Evolutionary conservation across 2,797 vertebrate species (phyloP).

Genomic region (Florisuga fusca): DNA sequence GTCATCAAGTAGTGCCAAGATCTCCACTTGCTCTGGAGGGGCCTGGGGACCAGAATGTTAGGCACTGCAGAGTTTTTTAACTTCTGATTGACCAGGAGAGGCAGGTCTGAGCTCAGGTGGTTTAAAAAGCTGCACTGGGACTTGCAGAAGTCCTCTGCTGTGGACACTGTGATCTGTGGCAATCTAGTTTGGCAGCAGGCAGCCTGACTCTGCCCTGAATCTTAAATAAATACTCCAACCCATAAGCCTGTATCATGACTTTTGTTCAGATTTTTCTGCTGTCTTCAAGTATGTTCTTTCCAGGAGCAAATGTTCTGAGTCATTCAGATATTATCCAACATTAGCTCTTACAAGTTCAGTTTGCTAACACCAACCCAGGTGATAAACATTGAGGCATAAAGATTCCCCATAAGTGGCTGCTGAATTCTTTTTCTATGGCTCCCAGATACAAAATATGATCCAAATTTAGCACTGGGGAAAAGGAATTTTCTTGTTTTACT

Average conservation of each 20-base stretch:
- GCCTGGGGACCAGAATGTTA: not conserved
- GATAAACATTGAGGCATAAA: not conserved
- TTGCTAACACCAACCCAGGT: not conserved
- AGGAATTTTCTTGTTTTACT: not conserved
- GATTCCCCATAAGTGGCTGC: not conserved
- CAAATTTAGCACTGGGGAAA: not conserved
- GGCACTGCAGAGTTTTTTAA: rapidly evolving
- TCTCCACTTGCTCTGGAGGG: not conserved
- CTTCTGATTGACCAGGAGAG: not conserved
- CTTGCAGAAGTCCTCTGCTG: not conserved
- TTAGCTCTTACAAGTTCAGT: not conserved
- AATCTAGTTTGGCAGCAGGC: not conserved
- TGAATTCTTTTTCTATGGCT: not conserved
- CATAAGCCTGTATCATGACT: not conserved
- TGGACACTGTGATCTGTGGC: not conserved
- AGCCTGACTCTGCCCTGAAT: not conserved
- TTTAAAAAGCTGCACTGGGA: not conserved
- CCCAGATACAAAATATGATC: not conserved
- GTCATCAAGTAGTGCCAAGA: not conserved
- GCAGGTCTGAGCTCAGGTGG: not conserved
- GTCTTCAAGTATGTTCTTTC: not conserved
- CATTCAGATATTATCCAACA: not conserved
- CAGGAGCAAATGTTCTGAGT: not conserved
- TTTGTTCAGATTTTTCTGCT: not conserved
- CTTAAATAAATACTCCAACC: not conserved